A percentile compares a stretch with the other conserved stretches of the same genome.
Evolutionary conservation across 2,797 vertebrate species (phyloP).

Genomic region (Crypturellus tataupa): DNA sequence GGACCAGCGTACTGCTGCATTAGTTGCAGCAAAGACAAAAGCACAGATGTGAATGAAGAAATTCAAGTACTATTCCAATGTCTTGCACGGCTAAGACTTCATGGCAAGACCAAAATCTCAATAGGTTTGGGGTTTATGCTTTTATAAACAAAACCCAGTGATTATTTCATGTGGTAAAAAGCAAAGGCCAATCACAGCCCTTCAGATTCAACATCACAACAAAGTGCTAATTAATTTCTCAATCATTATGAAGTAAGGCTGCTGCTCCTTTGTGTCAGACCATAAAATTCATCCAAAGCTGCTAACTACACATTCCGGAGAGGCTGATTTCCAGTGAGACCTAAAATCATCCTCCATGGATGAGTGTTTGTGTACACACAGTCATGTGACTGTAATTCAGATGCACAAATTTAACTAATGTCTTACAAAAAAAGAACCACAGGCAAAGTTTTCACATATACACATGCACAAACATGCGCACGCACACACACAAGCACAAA

Average conservation of each 20-base stretch:
- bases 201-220: slow-evolving; percentile 19
- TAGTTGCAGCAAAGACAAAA: slow-evolving; percentile 52
- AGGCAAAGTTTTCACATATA: neutral
- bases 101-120: slow-evolving; percentile 51
- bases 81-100: slow-evolving; percentile 6
- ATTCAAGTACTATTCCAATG: slow-evolving; percentile 27
- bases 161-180: slow-evolving; percentile 40
- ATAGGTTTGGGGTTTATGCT: slow-evolving; percentile 31
- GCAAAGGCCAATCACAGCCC: slow-evolving; percentile 20
- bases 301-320: neutral
- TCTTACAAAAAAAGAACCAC: neutral
- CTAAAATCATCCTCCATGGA: neutral
- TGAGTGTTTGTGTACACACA: neutral
- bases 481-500: neutral
- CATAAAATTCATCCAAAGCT: neutral
- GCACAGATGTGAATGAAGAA: slow-evolving; percentile 44
- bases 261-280: neutral
- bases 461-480: neutral
- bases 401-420: neutral
- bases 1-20: slow-evolving; percentile 40
- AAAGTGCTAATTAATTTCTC: slow-evolving; percentile 56
- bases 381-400: neutral
- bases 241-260: slow-evolving; percentile 26
- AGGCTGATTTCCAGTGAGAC: neutral
- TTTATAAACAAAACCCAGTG: slow-evolving; percentile 49